phyloP scores from a whole-genome alignment of 92 coral and sea anemone genomes.

The Plumapathes pennacea region DNA sequence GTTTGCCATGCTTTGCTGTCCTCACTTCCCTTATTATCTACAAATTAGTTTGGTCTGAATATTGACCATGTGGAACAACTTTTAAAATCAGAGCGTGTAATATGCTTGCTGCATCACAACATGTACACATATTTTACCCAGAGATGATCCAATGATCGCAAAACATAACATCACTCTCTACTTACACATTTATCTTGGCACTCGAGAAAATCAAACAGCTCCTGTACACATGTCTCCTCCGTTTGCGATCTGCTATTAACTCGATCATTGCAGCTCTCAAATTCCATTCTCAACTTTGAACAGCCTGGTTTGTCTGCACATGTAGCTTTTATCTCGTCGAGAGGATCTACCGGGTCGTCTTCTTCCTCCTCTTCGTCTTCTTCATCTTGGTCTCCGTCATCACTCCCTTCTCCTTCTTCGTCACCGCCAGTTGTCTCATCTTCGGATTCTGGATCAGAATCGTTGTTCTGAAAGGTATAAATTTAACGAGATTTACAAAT shows the following conservation, averaged over 20 bases:
- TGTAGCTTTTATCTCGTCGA: constrained; percentile 69
- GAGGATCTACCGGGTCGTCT: constrained; percentile 87
- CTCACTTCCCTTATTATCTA: too few relatives aligned
- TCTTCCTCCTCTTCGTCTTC: constrained; percentile 97
- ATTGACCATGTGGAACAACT: background rate
- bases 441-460: constrained; percentile 65
- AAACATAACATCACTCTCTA: background rate
- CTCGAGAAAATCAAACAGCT: constrained; percentile 89
- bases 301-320: constrained; percentile 73
- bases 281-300: constrained; percentile 54
- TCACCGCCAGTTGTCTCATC: constrained; percentile 60
- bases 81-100: too few relatives aligned
- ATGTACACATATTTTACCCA: too few relatives aligned
- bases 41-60: background rate
- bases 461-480: constrained; percentile 17
- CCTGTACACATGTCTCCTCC: constrained; percentile 92
- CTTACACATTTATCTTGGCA: constrained; percentile 98
- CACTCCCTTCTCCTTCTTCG: constrained; percentile 32
- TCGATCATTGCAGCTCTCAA: constrained; percentile 70
- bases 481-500: background rate
- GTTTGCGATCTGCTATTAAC: constrained; percentile 80
- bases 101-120: too few relatives aligned
- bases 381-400: constrained; percentile 57
- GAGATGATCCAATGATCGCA: too few relatives aligned
- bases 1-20: too few relatives aligned